A percentile compares a stretch with the other conserved stretches of the same genome.
phyloP scores from a whole-genome alignment of 2,888 invertebrate species.

The Papilio elwesi region DNA sequence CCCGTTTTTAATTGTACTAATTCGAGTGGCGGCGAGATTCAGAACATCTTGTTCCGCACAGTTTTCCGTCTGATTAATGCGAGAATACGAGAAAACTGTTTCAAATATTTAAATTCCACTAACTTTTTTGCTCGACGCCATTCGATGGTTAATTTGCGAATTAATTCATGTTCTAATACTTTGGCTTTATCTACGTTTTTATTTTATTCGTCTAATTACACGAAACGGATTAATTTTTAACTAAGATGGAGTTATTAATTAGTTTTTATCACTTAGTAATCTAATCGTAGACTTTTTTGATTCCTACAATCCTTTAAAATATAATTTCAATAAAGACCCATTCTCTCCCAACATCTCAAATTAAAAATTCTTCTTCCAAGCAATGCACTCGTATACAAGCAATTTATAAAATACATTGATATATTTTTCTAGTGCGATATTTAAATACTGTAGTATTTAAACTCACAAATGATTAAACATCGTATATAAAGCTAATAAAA shows the following conservation, averaged over 20 bases:
- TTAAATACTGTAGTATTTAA: neutral
- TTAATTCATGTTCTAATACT: slow-evolving; percentile 25
- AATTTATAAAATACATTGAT: too few species aligned
- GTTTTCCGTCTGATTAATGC: slow-evolving; percentile 37
- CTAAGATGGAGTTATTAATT: neutral
- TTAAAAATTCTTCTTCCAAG: too few species aligned
- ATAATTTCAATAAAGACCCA: neutral
- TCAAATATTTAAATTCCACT: slow-evolving; percentile 36
- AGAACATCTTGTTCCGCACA: slow-evolving; percentile 32
- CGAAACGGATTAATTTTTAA: neutral
- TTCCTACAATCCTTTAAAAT: neutral
- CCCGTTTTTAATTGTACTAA: slow-evolving; percentile 40
- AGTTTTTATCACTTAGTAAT: neutral
- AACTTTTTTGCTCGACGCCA: slow-evolving; percentile 29
- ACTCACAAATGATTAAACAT: neutral
- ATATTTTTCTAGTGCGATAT: neutral
- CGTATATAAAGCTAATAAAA: neutral
- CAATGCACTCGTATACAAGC: too few species aligned
- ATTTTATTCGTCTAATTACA: neutral
- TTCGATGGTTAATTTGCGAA: slow-evolving; percentile 27
- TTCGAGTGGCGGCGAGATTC: slow-evolving; percentile 32
- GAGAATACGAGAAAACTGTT: slow-evolving; percentile 24
- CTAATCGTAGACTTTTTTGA: neutral
- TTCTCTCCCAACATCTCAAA: too few species aligned
- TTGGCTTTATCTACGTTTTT: neutral